These are phyloP conservation scores for Noctua fimbriata DNA, from an alignment of 2,888 invertebrate genomes.

Conservation along the genomic window DNA sequence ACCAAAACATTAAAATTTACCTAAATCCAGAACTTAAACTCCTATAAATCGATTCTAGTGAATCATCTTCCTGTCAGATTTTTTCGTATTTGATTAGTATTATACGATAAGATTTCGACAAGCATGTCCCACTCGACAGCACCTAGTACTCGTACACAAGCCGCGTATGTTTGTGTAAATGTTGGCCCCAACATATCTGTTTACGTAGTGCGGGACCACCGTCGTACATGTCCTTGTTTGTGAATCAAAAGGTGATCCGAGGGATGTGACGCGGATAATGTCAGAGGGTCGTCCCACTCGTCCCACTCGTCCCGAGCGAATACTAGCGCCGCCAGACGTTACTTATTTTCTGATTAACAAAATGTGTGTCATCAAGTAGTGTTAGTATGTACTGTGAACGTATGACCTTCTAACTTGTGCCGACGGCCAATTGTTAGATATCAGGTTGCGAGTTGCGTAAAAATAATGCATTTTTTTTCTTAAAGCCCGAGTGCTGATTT, in stretches of 20 bases:
- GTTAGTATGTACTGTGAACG: no score
- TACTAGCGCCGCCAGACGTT: no score
- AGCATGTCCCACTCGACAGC: neutral
- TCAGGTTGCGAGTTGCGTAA: no score
- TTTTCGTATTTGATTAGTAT: neutral
- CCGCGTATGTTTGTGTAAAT: conserved; percentile 20
- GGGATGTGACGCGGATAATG: neutral
- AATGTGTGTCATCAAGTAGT: no score
- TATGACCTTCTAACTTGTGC: no score
- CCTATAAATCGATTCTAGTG: neutral
- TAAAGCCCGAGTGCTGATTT: no score
- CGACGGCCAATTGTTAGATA: no score
- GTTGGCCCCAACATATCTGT: conserved; percentile 30
- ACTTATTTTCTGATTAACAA: no score
- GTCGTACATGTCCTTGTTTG: conserved; percentile 9
- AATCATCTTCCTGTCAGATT: neutral
- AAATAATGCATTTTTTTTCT: no score
- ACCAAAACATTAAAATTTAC: neutral
- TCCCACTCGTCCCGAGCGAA: no score
- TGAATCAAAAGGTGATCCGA: conserved; percentile 18
- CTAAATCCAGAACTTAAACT: neutral
- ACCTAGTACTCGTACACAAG: neutral
- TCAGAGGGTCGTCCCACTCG: neutral
- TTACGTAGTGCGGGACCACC: neutral
- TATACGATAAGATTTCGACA: neutral